Percentiles rank a stretch among this genome's conserved stretches.
These are phyloP conservation scores for Toxotes lorentzi DNA, from an alignment of 2,797 vertebrate species.

Conservation along the genomic window DNA sequence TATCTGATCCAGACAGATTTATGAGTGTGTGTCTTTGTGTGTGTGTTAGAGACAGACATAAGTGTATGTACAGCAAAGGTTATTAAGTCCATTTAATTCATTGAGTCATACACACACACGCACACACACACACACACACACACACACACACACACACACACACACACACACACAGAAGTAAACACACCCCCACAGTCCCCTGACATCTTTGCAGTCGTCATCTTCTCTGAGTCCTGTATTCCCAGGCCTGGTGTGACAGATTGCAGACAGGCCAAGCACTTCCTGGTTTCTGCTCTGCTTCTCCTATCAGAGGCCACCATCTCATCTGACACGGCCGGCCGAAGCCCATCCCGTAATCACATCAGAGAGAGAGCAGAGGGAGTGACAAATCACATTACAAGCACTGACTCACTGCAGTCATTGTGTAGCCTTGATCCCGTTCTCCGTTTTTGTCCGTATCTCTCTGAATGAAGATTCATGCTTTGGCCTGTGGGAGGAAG, in stretches of 20 bases:
- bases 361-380: slow-evolving; percentile 74
- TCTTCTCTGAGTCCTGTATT: slow-evolving; percentile 22
- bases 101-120: slow-evolving; percentile 33
- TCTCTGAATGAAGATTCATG: slow-evolving; percentile 78
- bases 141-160: slow-evolving; percentile 4
- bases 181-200: slow-evolving; percentile 21
- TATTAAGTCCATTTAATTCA: slow-evolving; percentile 54
- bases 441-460: slow-evolving; percentile 65
- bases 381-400: slow-evolving; percentile 82
- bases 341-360: slow-evolving; percentile 73
- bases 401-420: slow-evolving; percentile 72
- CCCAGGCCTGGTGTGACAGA: slow-evolving; percentile 58
- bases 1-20: slow-evolving; percentile 56
- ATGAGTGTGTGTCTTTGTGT: slow-evolving; percentile 14
- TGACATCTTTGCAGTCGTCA: slow-evolving; percentile 5
- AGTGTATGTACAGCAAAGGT: slow-evolving; percentile 1
- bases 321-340: slow-evolving; percentile 67
- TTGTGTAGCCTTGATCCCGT: slow-evolving; percentile 59
- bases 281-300: slow-evolving; percentile 72
- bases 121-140: slow-evolving; percentile 16
- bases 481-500: slow-evolving; percentile 65
- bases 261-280: slow-evolving; percentile 63
- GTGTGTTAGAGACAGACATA: slow-evolving; percentile 25
- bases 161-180: slow-evolving; percentile 12
- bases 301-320: slow-evolving; percentile 68